Conservation (phyloP, 2,797 vertebrate species). For the Chromobotia macracanthus region DNA sequence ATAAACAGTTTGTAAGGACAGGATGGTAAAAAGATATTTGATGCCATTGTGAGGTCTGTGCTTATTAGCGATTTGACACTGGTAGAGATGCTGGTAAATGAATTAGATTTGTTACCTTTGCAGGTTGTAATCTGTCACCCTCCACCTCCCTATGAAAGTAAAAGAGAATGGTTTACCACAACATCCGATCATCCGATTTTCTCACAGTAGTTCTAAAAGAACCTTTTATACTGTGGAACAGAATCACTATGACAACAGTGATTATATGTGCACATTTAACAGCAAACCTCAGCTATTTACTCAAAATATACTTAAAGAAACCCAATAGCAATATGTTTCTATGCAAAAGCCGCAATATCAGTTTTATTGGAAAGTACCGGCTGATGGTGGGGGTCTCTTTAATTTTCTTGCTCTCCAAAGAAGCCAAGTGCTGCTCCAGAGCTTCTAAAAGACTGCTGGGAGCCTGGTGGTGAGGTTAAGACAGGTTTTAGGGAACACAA, state of each 20-base stretch:
- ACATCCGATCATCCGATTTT: not conserved
- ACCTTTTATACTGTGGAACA: not conserved
- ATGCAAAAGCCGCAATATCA: not conserved
- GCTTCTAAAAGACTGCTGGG: slow-evolving; percentile 93
- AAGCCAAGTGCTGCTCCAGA: slow-evolving; percentile 93
- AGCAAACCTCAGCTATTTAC: not conserved
- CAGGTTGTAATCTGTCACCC: slow-evolving; percentile 85
- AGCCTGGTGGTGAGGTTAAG: slow-evolving; percentile 74
- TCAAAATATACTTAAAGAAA: not conserved
- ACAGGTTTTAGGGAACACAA: slow-evolving; percentile 51
- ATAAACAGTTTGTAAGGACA: not conserved
- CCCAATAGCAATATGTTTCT: not conserved
- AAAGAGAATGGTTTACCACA: slow-evolving; percentile 58
- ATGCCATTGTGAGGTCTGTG: slow-evolving; percentile 10
- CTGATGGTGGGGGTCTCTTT: slow-evolving; percentile 85
- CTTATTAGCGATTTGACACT: not conserved
- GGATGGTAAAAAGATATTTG: not conserved
- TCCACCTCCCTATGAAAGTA: slow-evolving; percentile 89
- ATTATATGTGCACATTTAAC: slow-evolving; percentile 11
- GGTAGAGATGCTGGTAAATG: not conserved
- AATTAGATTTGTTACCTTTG: slow-evolving; percentile 77
- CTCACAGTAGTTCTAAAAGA: slow-evolving; percentile 13
- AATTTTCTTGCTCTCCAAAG: slow-evolving; percentile 92
- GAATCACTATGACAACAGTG: slow-evolving; percentile 13
- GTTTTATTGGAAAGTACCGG: slow-evolving; percentile 74